Base-by-base conservation (phyloP, 2,113 vertebrate genomes). In the Plotosus lineatus region DNA sequence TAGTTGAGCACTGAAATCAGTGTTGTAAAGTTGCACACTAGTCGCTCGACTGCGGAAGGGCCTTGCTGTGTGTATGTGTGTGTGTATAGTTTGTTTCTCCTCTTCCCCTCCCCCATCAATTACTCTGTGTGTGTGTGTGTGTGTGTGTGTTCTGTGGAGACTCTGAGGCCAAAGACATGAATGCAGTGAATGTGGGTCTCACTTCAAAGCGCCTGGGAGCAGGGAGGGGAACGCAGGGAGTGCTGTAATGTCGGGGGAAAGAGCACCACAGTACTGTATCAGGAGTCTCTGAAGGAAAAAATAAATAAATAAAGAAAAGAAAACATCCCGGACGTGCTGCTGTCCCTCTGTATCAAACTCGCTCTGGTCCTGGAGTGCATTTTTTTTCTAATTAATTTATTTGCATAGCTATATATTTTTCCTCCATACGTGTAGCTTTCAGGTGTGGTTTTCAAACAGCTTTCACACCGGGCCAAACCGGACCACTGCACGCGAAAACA, bases 11-110 rank as follows among this genome's bases (percentile, higher is more conserved):
- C 66, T 77, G 85, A 78, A 81, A 86, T 89, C 87, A 90, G 86
- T 91, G 89, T 88, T 90, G 86, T 90, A 92, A 94, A 94, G 93
- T 94, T 94, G 92, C 89, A 91, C 90, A 90, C 92, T 90, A 92
- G 90, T 93, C 89, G 86, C 87, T 90, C 50, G 87, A 90, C 88
- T 88, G 85, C 89, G 88, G 89, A 89, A 86, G 90, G 92, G 92
- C 91, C 91, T 90, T 84, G 53, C 74, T 85, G 61, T 76, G 61
- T 69, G 86, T 77, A 72, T 84, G 60, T 58, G 78, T 84, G 82
- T 87, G 85, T 78, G 79, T 72, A 85, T 90, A 92, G 92, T 93
- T 93, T 90, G 90, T 92, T 92, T 88, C 85, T 87, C 87, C 85
- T 86, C 81, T 89, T 73, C 91, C 93, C 93, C 90, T 93, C 92